Conservation (phyloP, 2,797 vertebrate species). For the Linurgus olivaceus region DNA sequence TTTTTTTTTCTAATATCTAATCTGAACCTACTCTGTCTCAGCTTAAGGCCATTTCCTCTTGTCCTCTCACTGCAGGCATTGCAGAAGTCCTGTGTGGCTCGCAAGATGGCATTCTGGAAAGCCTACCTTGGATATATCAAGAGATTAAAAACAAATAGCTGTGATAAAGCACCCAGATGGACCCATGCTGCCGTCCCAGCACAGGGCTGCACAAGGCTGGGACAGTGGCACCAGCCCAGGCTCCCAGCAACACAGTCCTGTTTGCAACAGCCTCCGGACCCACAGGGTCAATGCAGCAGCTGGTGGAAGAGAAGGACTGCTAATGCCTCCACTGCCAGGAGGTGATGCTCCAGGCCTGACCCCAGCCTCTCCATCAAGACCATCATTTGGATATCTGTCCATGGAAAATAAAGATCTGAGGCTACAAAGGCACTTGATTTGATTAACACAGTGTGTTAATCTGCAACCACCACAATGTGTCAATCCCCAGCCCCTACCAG, state of each 20-base stretch:
- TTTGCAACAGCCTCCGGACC: neutral
- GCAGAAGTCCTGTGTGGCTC: neutral
- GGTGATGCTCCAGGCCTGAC: neutral
- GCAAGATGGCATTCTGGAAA: neutral
- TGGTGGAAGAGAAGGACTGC: neutral
- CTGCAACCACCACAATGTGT: neutral
- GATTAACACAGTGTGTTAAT: neutral
- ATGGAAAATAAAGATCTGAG: neutral
- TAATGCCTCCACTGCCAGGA: neutral
- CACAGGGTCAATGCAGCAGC: neutral
- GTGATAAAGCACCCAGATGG: neutral
- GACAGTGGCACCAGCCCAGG: accelerated
- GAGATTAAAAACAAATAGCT: neutral
- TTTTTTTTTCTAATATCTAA: neutral
- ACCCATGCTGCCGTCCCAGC: accelerated
- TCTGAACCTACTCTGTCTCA: neutral
- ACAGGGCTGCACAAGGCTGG: neutral
- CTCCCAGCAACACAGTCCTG: neutral
- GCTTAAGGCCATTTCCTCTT: neutral
- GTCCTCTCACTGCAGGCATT: neutral
- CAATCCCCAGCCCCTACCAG: neutral
- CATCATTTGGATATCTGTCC: neutral
- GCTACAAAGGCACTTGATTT: neutral
- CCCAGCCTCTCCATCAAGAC: neutral
- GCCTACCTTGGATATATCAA: neutral